Base-by-base conservation (phyloP, 1,140 invertebrate species). In the Hormaphis cornu region DNA sequence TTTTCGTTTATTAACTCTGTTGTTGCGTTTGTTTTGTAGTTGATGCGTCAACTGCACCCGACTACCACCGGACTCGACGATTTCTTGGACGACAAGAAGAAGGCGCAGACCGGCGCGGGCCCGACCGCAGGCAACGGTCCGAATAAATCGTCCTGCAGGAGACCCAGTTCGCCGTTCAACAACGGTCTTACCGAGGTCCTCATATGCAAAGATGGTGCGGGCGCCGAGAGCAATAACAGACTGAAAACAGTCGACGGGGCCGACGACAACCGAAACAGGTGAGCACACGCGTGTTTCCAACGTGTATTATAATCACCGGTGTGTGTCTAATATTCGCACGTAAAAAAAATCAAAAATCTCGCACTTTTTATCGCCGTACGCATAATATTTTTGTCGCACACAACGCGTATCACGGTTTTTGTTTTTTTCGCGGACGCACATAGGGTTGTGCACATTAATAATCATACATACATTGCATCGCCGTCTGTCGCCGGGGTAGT, bases 131-230 rank as follows among this genome's bases (percentile, higher is more conserved):
- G 35, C 12, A 35, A 66, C 42, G 44, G 44, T n/a, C 10, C 14
- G 61, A 66, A 30, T 44, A 66, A 33, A 22, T 30, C 14, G 58
- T 30, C 52, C 14, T 82, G 82, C 72, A 77, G 83, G 70, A 77
- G 83, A 70, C 78, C 82, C 7, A 83, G 82, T 69, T 84, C 84
- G 71, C 83, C 84, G 12, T 85, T 85, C 73, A 81, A 83, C 73
- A 89, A 89, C 84, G 87, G 87, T 33, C 80, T 86, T 61, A 87
- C 85, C 58, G 87, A 89, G 77, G 82, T 88, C 69, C 79, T 89
- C 76, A 83, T 88, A 73, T 85, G 86, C 10, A 78, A 79, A 76
- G 77, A 77, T 71, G 75, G 76, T 76, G 76, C 81, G 69, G 82
- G 76, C 76, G 76, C 81, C 69, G 82, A 83, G 53, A 82, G 83